Base-by-base conservation (phyloP, 2,888 invertebrate genomes). In the Cheilosia vernalis region DNA sequence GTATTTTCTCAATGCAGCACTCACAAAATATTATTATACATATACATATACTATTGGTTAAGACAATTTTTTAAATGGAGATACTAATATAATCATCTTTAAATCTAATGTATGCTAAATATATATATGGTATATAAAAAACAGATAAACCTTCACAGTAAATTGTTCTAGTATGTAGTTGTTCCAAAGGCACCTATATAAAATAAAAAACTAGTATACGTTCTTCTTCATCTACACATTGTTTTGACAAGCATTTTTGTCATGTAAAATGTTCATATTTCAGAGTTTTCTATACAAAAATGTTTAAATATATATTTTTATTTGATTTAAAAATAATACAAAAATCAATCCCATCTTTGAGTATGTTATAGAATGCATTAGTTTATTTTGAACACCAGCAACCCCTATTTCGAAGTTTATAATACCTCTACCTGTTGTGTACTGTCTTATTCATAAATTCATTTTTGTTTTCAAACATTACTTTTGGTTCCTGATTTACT, bases 361-460 rank as follows among this genome's bases (percentile, higher is more conserved):
- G 66, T 66, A 85, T 80, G 80, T 81, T 85, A 51, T 24, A 85
- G 70, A 76, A 81, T 77, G 85, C 81, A 77, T 81, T 85, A 77
- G 76, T 80, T 76, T 76, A 30, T 72, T 76, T 85, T 47, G 61
- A 74, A 85, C 81, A 85, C 85, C 85, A 81, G 85, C 85, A 85
- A 85, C 85, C 85, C 85, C 85, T 85, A 72, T 85, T 80, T 84
- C 69, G 60, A 74, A 84, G 73, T 84, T 79, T 55, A 66, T 60
- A 53, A 60, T 58, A 61, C 56, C 70, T 77, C 51, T 76, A 81
- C 60, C 72, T 81, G 74, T 84, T 55, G 79, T 55, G 79, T 80
- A 63, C 73, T 79, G 55, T 80, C 76, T 80, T 70, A 58, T 55
- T 74, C 74, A 79, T 76, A 51, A 55, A 69, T 67, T 70, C 53